Evolutionary conservation across 2,113 vertebrate genomes (phyloP).

Genomic region (Ranitomeya variabilis): DNA sequence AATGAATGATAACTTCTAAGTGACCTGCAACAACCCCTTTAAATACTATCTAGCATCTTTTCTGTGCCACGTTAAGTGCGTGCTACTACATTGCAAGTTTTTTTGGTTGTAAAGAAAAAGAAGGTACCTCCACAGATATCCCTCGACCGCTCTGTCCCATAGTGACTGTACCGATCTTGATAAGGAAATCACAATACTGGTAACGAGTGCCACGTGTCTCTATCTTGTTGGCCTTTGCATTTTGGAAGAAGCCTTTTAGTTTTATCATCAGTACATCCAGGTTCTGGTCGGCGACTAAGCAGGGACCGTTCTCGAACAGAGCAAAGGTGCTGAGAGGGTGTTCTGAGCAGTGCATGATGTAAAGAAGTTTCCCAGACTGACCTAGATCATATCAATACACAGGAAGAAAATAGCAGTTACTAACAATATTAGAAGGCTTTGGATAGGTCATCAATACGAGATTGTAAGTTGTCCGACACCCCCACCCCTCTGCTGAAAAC

Average conservation of each 20-base stretch:
- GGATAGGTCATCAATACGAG: too few species aligned
- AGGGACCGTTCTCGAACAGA: conserved; percentile 92
- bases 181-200: conserved; percentile 94
- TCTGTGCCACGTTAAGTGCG: neutral
- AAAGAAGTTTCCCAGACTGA: conserved; percentile 90
- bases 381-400: conserved; percentile 68
- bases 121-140: conserved; percentile 90
- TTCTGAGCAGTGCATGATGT: conserved; percentile 97
- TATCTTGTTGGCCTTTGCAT: conserved; percentile 96
- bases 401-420: conserved; percentile 1
- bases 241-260: conserved; percentile 97
- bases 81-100: neutral
- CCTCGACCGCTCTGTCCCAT: conserved; percentile 94
- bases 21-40: too few species aligned
- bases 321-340: conserved; percentile 92
- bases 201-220: conserved; percentile 92
- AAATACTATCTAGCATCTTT: neutral
- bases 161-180: conserved; percentile 91
- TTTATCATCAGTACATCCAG: conserved; percentile 97
- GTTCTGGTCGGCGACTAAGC: conserved; percentile 88
- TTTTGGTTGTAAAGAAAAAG: neutral
- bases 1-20: too few species aligned
- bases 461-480: too few species aligned
- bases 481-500: too few species aligned
- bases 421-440: neutral